phyloP scores from a whole-genome alignment of 2,113 vertebrate genomes.

The Leucoraja erinaceus region DNA sequence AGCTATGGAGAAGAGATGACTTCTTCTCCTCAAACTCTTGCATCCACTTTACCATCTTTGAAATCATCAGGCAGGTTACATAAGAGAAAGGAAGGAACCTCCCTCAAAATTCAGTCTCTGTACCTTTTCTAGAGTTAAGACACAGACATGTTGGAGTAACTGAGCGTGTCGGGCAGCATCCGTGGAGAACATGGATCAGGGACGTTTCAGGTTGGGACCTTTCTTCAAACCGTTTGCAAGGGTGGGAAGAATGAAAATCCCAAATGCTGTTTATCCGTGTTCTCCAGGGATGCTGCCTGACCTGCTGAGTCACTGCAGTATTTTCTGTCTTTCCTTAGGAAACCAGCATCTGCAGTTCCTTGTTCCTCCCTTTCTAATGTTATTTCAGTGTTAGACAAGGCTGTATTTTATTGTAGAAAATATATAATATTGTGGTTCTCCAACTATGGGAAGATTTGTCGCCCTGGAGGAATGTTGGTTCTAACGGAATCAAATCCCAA shows the following conservation, averaged over 20 bases:
- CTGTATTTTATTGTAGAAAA: neutral
- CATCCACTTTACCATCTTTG: neutral
- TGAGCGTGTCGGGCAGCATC: too few species aligned
- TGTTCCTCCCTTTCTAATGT: neutral
- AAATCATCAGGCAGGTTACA: neutral
- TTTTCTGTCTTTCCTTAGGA: too few species aligned
- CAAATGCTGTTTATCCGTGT: too few species aligned
- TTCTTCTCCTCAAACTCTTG: too few species aligned
- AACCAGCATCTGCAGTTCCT: too few species aligned
- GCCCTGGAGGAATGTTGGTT: neutral
- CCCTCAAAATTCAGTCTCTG: neutral
- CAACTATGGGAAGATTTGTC: neutral
- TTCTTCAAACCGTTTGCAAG: too few species aligned
- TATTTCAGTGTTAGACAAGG: neutral
- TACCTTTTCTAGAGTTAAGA: neutral
- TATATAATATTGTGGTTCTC: neutral
- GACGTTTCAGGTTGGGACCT: too few species aligned
- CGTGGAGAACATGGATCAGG: too few species aligned
- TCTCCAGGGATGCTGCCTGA: too few species aligned
- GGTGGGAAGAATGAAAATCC: too few species aligned
- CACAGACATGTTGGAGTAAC: too few species aligned
- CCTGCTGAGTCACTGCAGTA: too few species aligned
- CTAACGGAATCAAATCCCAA: neutral
- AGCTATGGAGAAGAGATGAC: neutral
- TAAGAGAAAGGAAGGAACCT: neutral